Evolutionary conservation across 2,113 vertebrate genomes (phyloP).

Genomic region (Daubentonia madagascariensis): DNA sequence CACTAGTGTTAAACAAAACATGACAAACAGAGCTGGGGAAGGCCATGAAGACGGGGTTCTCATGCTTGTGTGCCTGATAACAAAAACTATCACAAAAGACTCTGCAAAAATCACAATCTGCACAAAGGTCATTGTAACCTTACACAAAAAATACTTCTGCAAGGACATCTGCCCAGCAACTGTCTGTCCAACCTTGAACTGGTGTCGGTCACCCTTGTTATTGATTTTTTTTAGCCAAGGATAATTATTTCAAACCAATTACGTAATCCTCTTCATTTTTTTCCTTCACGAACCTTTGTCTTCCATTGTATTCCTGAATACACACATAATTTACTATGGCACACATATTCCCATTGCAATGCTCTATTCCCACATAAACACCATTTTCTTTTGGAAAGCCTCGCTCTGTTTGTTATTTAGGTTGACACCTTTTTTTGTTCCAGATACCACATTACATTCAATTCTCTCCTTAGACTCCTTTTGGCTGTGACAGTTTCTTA

Average conservation of each 20-base stretch:
- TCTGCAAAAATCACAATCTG: background rate
- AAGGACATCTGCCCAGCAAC: background rate
- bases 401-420: background rate
- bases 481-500: background rate
- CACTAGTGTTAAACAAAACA: background rate
- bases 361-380: background rate
- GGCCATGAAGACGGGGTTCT: background rate
- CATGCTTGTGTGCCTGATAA: background rate
- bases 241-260: background rate
- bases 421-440: background rate
- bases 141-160: background rate
- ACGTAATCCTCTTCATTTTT: background rate
- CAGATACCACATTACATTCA: background rate
- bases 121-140: background rate
- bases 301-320: background rate
- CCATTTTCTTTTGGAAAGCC: background rate
- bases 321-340: background rate
- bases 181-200: background rate
- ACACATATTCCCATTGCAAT: background rate
- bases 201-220: background rate
- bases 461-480: background rate
- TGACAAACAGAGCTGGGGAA: background rate
- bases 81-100: background rate
- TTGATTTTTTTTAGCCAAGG: background rate
- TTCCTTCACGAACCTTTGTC: background rate